Conservation (phyloP, 2,888 invertebrate genomes). For the Orchestes rusci region DNA sequence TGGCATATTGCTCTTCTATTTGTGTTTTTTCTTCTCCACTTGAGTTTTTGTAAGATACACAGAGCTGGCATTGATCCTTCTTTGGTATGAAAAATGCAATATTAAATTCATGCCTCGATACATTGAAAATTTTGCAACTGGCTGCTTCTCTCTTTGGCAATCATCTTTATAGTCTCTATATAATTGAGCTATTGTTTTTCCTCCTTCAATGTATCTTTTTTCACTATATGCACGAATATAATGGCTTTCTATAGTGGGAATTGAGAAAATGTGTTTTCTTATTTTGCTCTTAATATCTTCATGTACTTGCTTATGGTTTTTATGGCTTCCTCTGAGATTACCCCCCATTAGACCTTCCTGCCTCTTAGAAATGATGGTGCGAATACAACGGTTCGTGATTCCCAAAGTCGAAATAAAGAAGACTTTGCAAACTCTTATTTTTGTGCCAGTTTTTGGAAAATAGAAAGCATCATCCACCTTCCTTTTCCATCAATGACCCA, state of each 20-base stretch:
- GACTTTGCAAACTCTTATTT: constrained; percentile 14
- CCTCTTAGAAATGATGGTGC: too few relatives aligned
- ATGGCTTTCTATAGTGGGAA: constrained; percentile 8
- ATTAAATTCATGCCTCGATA: constrained; percentile 22
- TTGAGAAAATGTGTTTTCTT: constrained; percentile 9
- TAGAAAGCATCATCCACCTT: not conserved
- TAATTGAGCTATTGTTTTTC: constrained; percentile 22
- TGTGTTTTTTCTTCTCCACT: constrained; percentile 4
- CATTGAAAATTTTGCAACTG: constrained; percentile 16
- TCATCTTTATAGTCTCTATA: constrained; percentile 22
- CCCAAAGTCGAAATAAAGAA: constrained; percentile 14
- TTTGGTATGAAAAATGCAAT: constrained; percentile 21
- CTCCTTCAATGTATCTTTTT: constrained; percentile 19
- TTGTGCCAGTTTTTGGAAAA: constrained; percentile 7
- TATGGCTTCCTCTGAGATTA: not conserved
- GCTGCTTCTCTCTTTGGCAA: not conserved
- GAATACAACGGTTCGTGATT: constrained; percentile 9
- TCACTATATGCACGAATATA: constrained; percentile 4
- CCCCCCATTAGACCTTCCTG: not conserved
- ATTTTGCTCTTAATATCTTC: constrained; percentile 3
- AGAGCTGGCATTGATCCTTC: constrained; percentile 13
- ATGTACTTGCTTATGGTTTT: not conserved
- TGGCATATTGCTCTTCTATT: constrained; percentile 6
- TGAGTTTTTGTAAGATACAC: constrained; percentile 9
- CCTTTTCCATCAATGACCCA: too few relatives aligned